Evolutionary conservation across 1,140 invertebrate genomes (phyloP).

Genomic region (Anadara kagoshimensis): DNA sequence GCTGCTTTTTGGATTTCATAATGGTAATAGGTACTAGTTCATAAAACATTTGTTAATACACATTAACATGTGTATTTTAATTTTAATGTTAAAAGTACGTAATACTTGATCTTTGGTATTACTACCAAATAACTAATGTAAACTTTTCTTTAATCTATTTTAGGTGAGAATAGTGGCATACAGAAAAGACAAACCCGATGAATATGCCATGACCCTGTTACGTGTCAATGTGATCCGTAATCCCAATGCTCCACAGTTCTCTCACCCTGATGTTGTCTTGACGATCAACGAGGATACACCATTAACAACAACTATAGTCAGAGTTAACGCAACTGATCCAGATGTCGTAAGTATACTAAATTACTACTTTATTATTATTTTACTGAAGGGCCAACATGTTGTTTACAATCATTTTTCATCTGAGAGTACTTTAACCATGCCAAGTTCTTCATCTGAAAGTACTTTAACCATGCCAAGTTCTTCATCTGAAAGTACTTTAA

Average conservation of each 20-base stretch:
- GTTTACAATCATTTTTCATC: too few species aligned
- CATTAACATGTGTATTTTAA: too few species aligned
- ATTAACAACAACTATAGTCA: constrained; percentile 47
- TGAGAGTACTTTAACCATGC: too few species aligned
- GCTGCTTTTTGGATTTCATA: too few species aligned
- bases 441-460: too few species aligned
- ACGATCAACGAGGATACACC: constrained; percentile 85
- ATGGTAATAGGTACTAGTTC: too few species aligned
- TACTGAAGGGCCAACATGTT: too few species aligned
- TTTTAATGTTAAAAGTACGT: background rate
- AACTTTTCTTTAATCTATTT: constrained; percentile 17
- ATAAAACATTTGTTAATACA: too few species aligned
- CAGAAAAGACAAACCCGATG: constrained; percentile 83
- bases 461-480: too few species aligned
- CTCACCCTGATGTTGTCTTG: constrained; percentile 85
- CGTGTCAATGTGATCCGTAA: constrained; percentile 48
- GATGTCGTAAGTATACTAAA: constrained; percentile 38
- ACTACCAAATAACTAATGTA: too few species aligned
- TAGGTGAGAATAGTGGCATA: constrained; percentile 48
- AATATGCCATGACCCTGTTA: constrained; percentile 75
- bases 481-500: too few species aligned
- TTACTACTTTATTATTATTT: background rate
- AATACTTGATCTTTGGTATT: too few species aligned
- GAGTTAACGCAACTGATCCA: constrained; percentile 78
- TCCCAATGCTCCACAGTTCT: constrained; percentile 43